These are phyloP conservation scores for Antheraea assamensis DNA, from an alignment of 2,888 invertebrate genomes.

Conservation along the genomic window DNA sequence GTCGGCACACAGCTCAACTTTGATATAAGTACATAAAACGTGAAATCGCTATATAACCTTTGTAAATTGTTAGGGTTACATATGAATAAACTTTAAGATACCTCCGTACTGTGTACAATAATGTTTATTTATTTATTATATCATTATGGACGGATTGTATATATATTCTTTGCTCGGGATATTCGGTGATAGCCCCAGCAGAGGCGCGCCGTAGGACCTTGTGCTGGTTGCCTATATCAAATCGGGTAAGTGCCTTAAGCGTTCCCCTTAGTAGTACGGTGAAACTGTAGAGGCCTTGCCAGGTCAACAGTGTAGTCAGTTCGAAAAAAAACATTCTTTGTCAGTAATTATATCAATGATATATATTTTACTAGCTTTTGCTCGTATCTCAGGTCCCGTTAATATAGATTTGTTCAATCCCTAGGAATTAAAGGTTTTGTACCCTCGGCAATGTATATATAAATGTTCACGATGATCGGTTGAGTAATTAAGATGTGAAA, in stretches of 20 bases:
- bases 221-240: too few relatives aligned
- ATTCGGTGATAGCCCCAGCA: too few relatives aligned
- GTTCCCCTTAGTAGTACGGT: too few relatives aligned
- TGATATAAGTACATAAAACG: neutral
- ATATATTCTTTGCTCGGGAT: neutral
- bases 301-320: too few relatives aligned
- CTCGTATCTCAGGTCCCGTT: neutral
- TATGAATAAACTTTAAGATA: neutral
- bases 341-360: neutral
- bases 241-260: too few relatives aligned
- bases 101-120: neutral
- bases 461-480: too few relatives aligned
- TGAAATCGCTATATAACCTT: neutral
- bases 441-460: too few relatives aligned
- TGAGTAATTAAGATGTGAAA: too few relatives aligned
- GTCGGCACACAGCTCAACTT: neutral
- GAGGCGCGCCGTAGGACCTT: too few relatives aligned
- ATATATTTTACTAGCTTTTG: neutral
- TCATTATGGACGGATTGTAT: neutral
- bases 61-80: neutral
- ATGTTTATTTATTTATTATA: neutral
- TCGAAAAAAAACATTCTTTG: too few relatives aligned
- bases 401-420: neutral
- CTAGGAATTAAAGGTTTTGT: too few relatives aligned
- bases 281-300: too few relatives aligned